phyloP scores from a whole-genome alignment of 2,888 invertebrate species.

The Lingula anatina region DNA sequence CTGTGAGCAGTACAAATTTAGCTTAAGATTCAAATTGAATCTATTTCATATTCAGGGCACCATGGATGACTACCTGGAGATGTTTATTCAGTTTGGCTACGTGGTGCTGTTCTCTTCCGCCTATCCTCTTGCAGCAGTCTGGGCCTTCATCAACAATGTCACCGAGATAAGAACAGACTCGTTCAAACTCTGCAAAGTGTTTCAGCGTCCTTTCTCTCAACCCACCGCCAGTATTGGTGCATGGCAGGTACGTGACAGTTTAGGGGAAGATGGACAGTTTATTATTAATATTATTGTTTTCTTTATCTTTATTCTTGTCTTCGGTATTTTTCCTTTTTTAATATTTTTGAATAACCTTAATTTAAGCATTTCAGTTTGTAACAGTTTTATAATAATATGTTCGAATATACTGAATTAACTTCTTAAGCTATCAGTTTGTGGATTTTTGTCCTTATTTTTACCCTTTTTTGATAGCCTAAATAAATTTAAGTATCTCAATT shows the following conservation, averaged over 20 bases:
- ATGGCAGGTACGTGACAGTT: constrained; percentile 62
- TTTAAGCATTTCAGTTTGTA: neutral
- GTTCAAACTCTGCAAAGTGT: constrained; percentile 68
- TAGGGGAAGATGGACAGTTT: no score
- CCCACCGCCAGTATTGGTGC: constrained; percentile 60
- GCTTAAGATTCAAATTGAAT: no score
- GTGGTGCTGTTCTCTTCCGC: constrained; percentile 73
- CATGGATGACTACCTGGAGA: constrained; percentile 72
- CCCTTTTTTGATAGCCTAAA: no score
- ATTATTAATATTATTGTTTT: no score
- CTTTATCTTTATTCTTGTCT: no score
- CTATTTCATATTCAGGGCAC: constrained; percentile 58
- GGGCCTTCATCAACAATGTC: constrained; percentile 70
- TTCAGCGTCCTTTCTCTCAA: constrained; percentile 64
- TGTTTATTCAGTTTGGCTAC: constrained; percentile 76
- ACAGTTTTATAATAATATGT: neutral
- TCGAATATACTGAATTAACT: no score
- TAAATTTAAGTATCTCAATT: no score
- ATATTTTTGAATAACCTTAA: no score
- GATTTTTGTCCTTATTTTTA: no score
- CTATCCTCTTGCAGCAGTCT: constrained; percentile 70
- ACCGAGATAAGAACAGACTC: constrained; percentile 70
- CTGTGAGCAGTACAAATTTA: no score
- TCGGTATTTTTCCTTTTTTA: no score
- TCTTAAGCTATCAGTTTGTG: no score